Percentiles rank a stretch among this genome's conserved stretches.
Evolutionary conservation across 2,797 vertebrate genomes (phyloP).

Genomic region (Onychomys torridus): DNA sequence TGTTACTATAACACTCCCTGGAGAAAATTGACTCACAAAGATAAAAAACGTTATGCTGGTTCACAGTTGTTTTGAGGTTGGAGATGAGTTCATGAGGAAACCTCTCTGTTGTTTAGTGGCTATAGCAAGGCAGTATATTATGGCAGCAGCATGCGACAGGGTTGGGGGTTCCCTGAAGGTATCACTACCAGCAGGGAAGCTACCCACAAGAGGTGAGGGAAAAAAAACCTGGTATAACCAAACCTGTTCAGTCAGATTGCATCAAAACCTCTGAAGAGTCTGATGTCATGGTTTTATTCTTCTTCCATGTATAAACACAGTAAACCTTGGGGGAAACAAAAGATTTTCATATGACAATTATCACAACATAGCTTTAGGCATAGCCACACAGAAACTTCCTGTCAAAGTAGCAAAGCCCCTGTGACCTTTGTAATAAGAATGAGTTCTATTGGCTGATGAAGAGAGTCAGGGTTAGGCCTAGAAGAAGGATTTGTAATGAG

Average conservation of each 20-base stretch:
- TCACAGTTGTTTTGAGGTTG: neutral
- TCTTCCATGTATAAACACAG: neutral
- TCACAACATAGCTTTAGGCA: neutral
- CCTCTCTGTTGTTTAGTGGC: neutral
- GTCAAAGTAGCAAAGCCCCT: neutral
- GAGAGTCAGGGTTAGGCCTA: neutral
- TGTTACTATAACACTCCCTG: neutral
- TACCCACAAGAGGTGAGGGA: neutral
- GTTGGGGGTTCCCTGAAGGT: neutral
- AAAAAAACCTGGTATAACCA: neutral
- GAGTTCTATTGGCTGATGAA: neutral
- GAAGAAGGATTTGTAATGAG: neutral
- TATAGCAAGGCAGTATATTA: neutral
- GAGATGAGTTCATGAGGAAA: neutral
- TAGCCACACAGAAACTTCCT: neutral
- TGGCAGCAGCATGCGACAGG: fast-evolving
- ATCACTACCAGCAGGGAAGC: neutral
- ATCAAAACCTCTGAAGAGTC: neutral
- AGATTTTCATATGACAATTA: neutral
- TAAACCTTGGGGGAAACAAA: neutral
- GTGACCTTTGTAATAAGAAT: too few species aligned
- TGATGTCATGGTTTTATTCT: neutral
- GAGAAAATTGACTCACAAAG: neutral
- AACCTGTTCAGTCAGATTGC: neutral
- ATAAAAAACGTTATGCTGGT: neutral